Conservation (phyloP, 2,888 invertebrate genomes). For the Gymnoscelis rufifasciata region DNA sequence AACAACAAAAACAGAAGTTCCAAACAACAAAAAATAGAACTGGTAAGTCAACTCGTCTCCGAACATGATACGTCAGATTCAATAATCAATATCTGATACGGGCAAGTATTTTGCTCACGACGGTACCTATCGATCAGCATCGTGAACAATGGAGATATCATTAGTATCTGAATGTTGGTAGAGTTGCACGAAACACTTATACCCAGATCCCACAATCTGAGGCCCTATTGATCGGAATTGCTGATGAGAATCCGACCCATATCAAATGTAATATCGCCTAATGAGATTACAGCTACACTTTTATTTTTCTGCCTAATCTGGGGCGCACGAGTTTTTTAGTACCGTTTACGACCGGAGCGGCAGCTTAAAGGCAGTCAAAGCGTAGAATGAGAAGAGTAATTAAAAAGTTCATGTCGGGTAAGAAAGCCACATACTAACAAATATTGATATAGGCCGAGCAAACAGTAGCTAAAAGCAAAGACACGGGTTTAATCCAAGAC, state of each 20-base stretch:
- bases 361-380: slow-evolving; percentile 54
- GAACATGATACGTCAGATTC: slow-evolving; percentile 19
- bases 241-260: slow-evolving; percentile 46
- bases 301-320: slow-evolving; percentile 47
- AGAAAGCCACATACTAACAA: slow-evolving; percentile 63
- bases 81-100: slow-evolving; percentile 30
- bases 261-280: slow-evolving; percentile 55
- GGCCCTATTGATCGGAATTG: slow-evolving; percentile 50
- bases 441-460: slow-evolving; percentile 69
- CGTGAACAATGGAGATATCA: slow-evolving; percentile 72
- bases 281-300: slow-evolving; percentile 48
- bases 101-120: slow-evolving; percentile 41
- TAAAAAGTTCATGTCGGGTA: slow-evolving; percentile 63
- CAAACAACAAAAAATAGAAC: slow-evolving; percentile 20
- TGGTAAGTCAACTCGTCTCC: slow-evolving; percentile 6
- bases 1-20: not conserved
- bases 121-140: slow-evolving; percentile 64
- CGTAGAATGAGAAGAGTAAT: slow-evolving; percentile 69
- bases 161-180: slow-evolving; percentile 53
- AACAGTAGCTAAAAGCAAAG: slow-evolving; percentile 76
- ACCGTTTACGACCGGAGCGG: slow-evolving; percentile 56
- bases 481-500: slow-evolving; percentile 73
- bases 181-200: slow-evolving; percentile 65
- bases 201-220: slow-evolving; percentile 49
- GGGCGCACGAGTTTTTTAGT: slow-evolving; percentile 46